Evolutionary conservation across 2,888 invertebrate species (phyloP), one percentile per base, ranked within the genome.

Genomic region (Chironomus tentans): DNA sequence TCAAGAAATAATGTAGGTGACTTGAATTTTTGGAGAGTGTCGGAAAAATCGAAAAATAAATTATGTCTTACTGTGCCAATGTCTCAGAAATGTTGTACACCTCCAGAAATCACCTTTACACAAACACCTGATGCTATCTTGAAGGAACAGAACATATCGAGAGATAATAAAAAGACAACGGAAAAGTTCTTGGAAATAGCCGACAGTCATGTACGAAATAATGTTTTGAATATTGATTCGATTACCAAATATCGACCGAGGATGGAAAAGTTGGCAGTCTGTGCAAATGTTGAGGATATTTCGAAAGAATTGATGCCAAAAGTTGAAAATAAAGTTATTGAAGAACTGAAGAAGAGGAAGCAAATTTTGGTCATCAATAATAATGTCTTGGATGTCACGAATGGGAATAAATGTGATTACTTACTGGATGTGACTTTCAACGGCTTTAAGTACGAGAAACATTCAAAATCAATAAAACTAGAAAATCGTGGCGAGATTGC

Each of bases 81-180:
- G 56, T 28, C 71, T 12, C 15, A 38, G 18, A 0, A 15, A 48
- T 38, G 10, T 21, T 48, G 47, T 21, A 22, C n/a, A 18, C 18
- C 47, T 7, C 38, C 38, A 12, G 70, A 71, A 4, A 61, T 24
- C n/a, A 18, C 22, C 12, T 71, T 28, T 28, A 71, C 61, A 13
- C 71, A 71, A 61, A 71, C 71, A n/a, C 56, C 71, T n/a, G 71
- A 71, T 46, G 50, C 24, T 24, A n/a, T 71, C 22, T 46, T 71
- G 3, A 71, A 13, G 7, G 71, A 71, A 71, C 71, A 71, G 24
- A 71, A 50, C 6, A 71, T 71, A 13, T 15, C 48, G 12, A 18
- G 21, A 18, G 18, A 47, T 18, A 18, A 70, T 22, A 61, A 13
- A 65, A 18, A 22, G 65, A 3, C 5, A n/a, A 65, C 12, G 21